Conservation (phyloP, 2,888 invertebrate species). For the Calameuta idolon region DNA sequence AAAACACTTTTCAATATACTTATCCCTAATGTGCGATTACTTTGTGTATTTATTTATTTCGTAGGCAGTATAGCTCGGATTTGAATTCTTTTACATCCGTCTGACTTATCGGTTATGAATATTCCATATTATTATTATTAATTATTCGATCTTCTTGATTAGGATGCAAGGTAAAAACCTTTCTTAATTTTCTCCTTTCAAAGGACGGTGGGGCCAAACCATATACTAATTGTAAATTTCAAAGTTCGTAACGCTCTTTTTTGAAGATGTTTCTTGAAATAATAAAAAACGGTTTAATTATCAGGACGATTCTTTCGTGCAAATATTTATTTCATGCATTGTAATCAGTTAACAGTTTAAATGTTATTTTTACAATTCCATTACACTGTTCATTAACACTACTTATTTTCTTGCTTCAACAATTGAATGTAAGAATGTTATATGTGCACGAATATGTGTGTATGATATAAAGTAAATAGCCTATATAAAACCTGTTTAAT, state of each 20-base stretch:
- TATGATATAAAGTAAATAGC: not conserved
- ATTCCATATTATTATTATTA: not conserved
- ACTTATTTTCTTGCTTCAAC: not conserved
- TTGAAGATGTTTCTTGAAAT: not conserved
- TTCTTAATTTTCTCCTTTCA: not conserved
- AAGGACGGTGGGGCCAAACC: not conserved
- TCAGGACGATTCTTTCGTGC: not conserved
- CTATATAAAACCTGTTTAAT: not conserved
- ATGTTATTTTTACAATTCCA: not conserved
- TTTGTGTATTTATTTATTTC: not conserved
- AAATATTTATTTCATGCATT: not conserved
- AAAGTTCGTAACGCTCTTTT: not conserved
- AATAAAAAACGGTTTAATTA: not conserved
- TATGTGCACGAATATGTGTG: not conserved
- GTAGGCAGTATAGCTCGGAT: not conserved
- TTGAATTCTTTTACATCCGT: not conserved
- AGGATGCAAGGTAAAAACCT: not conserved
- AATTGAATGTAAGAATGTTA: not conserved
- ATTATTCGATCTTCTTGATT: not conserved
- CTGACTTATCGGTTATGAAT: too few species aligned
- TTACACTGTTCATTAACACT: not conserved
- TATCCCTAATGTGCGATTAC: not conserved
- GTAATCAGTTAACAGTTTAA: not conserved
- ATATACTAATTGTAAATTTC: not conserved
- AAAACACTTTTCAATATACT: not conserved